Base-by-base conservation (phyloP, 2,113 vertebrate genomes). In the Macrotis lagotis region DNA sequence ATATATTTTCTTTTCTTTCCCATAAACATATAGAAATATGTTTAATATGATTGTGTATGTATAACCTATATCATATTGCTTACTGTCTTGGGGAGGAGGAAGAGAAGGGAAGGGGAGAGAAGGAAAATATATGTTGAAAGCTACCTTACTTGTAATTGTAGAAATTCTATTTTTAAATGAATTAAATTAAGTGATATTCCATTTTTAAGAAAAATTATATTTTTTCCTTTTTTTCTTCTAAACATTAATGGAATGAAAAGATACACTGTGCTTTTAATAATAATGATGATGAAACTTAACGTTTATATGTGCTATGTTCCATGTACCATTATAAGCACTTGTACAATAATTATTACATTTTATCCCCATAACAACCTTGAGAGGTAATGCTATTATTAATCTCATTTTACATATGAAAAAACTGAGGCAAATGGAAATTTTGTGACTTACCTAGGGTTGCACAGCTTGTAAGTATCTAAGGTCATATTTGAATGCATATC, bases 211-310 rank as follows among this genome's bases (percentile, higher is more conserved):
- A 93, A 90, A 95, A 91, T 44, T 59, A 59, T 74, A 37, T 44
- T 0, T 48, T 94, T 94, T 24, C 44, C 11, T 50, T 93, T 91
- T 93, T 91, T 24, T 89, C 26, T 94, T 95, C 16, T 94, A 92
- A 89, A 93, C 0, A 49, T 8, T 48, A 66, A n/a, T 74, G 66
- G 49, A 95, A 51, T 49, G 19, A 91, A 88, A 5, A 74, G 37
- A 74, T 74, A 44, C 2, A n/a, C 31, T 74, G 14, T 74, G n/a
- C 1, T 74, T n/a, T 74, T 74, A 44, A 74, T 44, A 44, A 74
- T n/a, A 22, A 74, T 44, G 2, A n/a, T 74, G n/a, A 12, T 74
- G 55, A 66, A 37, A 12, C 0, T 11, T n/a, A 74, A 74, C n/a
- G 16, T 74, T n/a, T 74, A 7, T 74, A 74, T 2, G 66, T 74